These are phyloP conservation scores for Propithecus perrieri DNA, from an alignment of 2,797 vertebrate species.

Conservation along the genomic window DNA sequence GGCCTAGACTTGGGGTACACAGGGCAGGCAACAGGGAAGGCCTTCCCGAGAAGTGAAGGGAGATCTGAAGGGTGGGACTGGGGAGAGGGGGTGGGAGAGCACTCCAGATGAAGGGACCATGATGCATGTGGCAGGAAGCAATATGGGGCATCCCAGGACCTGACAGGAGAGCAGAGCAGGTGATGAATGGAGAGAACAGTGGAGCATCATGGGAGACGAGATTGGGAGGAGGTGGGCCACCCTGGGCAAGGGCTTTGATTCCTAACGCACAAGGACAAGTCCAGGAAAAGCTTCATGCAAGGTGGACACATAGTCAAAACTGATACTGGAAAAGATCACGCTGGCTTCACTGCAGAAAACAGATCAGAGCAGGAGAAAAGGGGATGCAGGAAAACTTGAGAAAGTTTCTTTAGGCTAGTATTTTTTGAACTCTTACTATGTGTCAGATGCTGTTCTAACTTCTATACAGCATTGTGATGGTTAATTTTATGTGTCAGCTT, in stretches of 20 bases:
- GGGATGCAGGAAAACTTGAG: neutral
- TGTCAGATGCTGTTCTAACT: neutral
- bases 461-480: neutral
- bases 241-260: neutral
- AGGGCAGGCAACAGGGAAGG: neutral
- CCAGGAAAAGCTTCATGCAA: neutral
- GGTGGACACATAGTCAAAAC: neutral
- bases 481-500: neutral
- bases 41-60: neutral
- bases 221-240: neutral
- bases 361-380: neutral
- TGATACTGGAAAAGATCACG: neutral
- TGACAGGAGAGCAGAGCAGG: neutral
- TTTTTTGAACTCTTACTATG: neutral
- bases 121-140: neutral
- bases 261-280: neutral
- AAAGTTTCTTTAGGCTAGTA: neutral
- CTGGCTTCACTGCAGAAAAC: neutral
- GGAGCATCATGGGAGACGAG: neutral
- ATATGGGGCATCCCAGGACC: accelerated
- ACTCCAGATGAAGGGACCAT: neutral
- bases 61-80: accelerated
- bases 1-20: no score
- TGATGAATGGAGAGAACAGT: accelerated
- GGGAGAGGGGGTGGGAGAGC: neutral